Conservation (phyloP, 1,140 invertebrate genomes). For the Neodiprion pinetum region DNA sequence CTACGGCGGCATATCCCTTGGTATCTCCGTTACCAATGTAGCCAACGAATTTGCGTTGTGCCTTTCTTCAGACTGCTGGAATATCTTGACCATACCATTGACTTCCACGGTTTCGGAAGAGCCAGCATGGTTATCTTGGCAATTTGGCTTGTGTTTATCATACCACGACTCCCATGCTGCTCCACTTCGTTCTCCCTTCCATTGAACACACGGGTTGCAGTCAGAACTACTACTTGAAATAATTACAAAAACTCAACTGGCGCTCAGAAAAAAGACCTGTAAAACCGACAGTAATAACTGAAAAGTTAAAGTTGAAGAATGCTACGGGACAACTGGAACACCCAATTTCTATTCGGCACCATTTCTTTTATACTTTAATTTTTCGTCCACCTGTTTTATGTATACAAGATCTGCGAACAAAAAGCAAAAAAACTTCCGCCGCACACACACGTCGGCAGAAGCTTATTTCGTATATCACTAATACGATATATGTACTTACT, state of each 20-base stretch:
- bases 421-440: too few species aligned
- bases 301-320: too few species aligned
- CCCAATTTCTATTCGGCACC: too few species aligned
- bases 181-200: constrained; percentile 9
- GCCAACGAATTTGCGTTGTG: neutral
- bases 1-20: constrained; percentile 1
- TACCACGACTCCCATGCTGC: constrained; percentile 4
- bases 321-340: too few species aligned
- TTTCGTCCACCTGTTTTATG: too few species aligned
- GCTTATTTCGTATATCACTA: too few species aligned
- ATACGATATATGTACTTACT: too few species aligned
- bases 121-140: neutral
- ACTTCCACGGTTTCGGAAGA: constrained; percentile 6
- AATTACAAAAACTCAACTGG: neutral
- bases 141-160: neutral
- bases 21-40: constrained; percentile 12
- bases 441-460: too few species aligned
- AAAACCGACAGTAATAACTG: too few species aligned
- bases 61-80: constrained; percentile 3
- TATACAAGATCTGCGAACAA: too few species aligned
- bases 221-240: neutral
- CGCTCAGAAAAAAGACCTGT: too few species aligned
- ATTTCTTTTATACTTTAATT: too few species aligned
- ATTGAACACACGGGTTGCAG: neutral
- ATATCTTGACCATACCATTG: neutral